Base-by-base conservation (phyloP, 2,888 invertebrate species). In the Tuta absoluta region DNA sequence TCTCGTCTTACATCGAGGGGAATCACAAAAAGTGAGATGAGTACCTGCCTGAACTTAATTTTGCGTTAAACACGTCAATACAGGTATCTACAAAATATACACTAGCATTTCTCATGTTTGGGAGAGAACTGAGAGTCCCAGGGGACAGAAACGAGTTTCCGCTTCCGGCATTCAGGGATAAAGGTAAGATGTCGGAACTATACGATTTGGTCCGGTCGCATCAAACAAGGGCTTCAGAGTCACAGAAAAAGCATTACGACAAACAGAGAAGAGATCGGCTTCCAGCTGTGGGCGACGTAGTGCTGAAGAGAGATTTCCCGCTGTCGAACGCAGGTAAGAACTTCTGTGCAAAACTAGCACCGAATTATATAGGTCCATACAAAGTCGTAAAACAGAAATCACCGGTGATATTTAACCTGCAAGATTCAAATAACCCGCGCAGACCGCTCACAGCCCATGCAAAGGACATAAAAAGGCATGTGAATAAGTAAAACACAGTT, bases 1-100 rank as follows among this genome's bases (percentile, higher is more conserved):
- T 81, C 0, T 68, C 75, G 0, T 68, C 76, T 24, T 79, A 69
- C 38, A 72, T 78, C 5, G n/a, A n/a, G n/a, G n/a, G n/a, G n/a
- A n/a, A n/a, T n/a, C n/a, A n/a, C n/a, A n/a, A n/a, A n/a, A n/a
- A 67, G 69, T 76, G 76, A 75, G 75, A 73, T 37, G 24, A 68
- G 11, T 33, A 66, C 14, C 2, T 72, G 0, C 60, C 67, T 10
- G 73, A 72, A 57, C 21, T 73, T 0, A 65, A 63, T 14, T 72
- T 75, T 38, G 74, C 74, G 0, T 62, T 70, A 41, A 75, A 73
- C 21, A 68, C 72, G 4, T 67, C 70, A 0, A 17, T 24, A 0
- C 70, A 72, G 19, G 68, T 71, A 1, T 37, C 71, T 0, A 73
- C 73, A 0, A 68, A 68, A 12, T 71, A 59, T 19, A 67, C 73